phyloP scores from a whole-genome alignment of 1,140 invertebrate species.

The Drosophila kanapiae region DNA sequence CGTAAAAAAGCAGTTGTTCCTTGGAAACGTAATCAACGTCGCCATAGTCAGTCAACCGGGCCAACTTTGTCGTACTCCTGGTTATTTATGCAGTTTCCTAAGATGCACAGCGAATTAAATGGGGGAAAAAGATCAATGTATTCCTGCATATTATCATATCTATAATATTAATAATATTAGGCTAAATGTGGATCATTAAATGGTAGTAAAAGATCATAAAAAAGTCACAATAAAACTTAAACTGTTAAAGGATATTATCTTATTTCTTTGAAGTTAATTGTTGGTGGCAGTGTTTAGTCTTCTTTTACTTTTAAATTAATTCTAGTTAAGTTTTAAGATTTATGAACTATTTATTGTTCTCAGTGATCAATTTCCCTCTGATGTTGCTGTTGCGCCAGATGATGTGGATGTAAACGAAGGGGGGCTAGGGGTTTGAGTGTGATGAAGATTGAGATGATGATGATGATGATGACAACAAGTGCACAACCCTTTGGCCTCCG shows the following conservation, averaged over 20 bases:
- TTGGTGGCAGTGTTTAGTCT: not conserved
- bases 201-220: not conserved
- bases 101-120: conserved; percentile 19
- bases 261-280: not conserved
- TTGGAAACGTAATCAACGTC: conserved; percentile 66
- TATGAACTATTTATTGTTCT: not conserved
- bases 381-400: conserved; percentile 29
- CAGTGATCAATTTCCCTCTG: conserved; percentile 2
- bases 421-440: conserved; percentile 10
- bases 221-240: not conserved
- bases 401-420: conserved; percentile 30
- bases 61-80: conserved; percentile 40
- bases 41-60: conserved; percentile 49
- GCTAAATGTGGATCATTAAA: too few relatives aligned
- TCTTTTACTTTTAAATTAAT: not conserved
- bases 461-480: conserved; percentile 73
- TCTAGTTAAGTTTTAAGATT: too few relatives aligned
- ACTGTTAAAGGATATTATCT: not conserved
- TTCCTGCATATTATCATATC: too few relatives aligned
- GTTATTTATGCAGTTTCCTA: conserved; percentile 64
- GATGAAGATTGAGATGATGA: conserved; percentile 23
- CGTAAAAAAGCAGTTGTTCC: conserved; percentile 31
- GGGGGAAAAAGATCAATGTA: not conserved
- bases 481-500: conserved; percentile 73
- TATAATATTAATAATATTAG: too few relatives aligned